Evolutionary conservation across 1,140 invertebrate species (phyloP).

Genomic region (Neodiprion virginianus): DNA sequence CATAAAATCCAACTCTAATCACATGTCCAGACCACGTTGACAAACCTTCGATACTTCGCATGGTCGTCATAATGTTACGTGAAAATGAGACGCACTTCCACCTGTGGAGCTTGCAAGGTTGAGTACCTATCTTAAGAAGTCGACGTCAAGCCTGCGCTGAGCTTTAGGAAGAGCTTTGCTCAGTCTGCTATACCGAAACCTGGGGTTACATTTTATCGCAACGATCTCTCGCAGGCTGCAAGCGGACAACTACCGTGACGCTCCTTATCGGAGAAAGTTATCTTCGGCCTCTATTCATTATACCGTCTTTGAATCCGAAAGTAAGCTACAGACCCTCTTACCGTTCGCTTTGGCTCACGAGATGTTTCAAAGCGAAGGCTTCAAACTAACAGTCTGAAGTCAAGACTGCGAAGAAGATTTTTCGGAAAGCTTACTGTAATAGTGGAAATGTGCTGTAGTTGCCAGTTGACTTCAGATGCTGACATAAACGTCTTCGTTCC

Average conservation of each 20-base stretch:
- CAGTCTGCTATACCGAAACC: neutral
- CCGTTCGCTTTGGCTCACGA: neutral
- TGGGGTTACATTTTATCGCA: neutral
- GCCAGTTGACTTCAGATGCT: too few relatives aligned
- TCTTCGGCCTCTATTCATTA: neutral
- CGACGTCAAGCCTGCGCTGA: too few relatives aligned
- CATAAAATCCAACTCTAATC: too few relatives aligned
- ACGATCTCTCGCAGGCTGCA: neutral
- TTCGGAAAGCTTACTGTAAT: neutral
- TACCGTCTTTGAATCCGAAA: neutral
- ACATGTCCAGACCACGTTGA: too few relatives aligned
- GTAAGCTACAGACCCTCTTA: neutral
- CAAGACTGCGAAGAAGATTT: neutral
- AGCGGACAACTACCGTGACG: neutral
- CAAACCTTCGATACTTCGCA: too few relatives aligned
- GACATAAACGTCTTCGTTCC: too few relatives aligned
- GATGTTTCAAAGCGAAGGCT: neutral
- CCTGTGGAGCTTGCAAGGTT: neutral
- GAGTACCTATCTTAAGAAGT: too few relatives aligned
- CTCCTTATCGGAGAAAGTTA: neutral
- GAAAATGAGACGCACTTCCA: neutral
- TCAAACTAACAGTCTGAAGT: neutral
- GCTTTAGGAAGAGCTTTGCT: too few relatives aligned
- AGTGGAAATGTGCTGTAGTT: too few relatives aligned
- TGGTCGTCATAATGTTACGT: too few relatives aligned